These are phyloP conservation scores for Anguilla obscura DNA, from an alignment of 2,797 vertebrate genomes.

Conservation along the genomic window DNA sequence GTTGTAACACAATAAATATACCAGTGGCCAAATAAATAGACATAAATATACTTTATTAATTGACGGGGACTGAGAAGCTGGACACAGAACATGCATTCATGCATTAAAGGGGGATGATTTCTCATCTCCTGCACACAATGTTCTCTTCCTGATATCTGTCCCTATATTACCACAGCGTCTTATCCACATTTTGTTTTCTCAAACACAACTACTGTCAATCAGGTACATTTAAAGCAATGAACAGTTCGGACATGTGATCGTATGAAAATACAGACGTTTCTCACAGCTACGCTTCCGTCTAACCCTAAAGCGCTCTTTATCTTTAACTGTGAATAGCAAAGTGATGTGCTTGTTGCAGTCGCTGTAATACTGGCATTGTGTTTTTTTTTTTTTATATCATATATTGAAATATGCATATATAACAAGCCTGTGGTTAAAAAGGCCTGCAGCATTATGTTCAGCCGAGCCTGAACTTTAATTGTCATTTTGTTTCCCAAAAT, in stretches of 20 bases:
- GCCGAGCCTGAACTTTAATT: neutral
- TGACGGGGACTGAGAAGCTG: neutral
- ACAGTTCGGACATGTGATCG: neutral
- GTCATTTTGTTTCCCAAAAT: neutral
- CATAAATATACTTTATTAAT: constrained; percentile 29
- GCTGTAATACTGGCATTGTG: neutral
- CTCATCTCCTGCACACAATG: neutral
- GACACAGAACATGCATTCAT: constrained; percentile 25
- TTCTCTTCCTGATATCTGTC: neutral
- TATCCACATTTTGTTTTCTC: too few species aligned
- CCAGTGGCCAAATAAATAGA: neutral
- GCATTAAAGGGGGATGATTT: neutral
- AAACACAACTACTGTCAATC: neutral
- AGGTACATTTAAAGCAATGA: neutral
- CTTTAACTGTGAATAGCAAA: neutral
- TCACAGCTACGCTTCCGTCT: neutral
- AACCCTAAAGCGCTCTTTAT: neutral
- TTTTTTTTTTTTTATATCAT: neutral
- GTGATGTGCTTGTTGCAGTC: neutral
- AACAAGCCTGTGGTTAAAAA: neutral
- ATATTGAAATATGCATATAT: neutral
- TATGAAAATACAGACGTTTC: neutral
- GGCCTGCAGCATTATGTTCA: neutral
- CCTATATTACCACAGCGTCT: neutral
- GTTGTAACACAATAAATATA: neutral